Base-by-base conservation (phyloP, 2,888 invertebrate species). In the Allophyes oxyacanthae region DNA sequence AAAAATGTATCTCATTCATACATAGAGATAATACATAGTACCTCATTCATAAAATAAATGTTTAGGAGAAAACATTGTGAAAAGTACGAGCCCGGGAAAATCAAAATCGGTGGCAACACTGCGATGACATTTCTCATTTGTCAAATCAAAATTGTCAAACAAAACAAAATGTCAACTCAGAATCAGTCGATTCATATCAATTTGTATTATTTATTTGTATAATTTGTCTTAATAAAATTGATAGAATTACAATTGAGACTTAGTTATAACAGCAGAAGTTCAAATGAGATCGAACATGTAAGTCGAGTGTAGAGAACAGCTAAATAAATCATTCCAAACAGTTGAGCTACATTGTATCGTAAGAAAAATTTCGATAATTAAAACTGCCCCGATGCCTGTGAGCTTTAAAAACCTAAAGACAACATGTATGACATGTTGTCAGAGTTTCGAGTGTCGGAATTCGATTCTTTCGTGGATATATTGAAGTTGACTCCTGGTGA, bases 391-490 rank as follows among this genome's bases (percentile, higher is more conserved):
- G 88, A 94, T 93, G 92, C 91, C 86, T 91, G 80, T 84, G 82
- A 85, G 86, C 86, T 83, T 83, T 74, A 81, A 69, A 78, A 78
- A 72, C 80, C 79, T 75, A 75, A 83, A 81, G 89, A 81, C 91
- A 92, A 92, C 93, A 94, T 94, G 94, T 94, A 93, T 91, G 94
- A 94, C 92, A 94, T 94, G 94, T 91, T 94, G 90, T 94, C 94
- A 57, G 94, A 94, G 81, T 94, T 94, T 76, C 86, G 92, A 78
- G 94, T 94, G 67, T 94, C 94, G 64, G 95, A 96, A 86, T 94
- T 96, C 81, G 96, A 96, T 88, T 95, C 96, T 57, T 95, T 96
- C 78, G 95, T 95, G 73, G 95, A 96, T 93, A 96, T 96, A 83
- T 94, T 96, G 78, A 95, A 95, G 73, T 89, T 96, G 72, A 95